Evolutionary conservation across 2,113 vertebrate genomes (phyloP).

Genomic region (human (Homo sapiens)): DNA sequence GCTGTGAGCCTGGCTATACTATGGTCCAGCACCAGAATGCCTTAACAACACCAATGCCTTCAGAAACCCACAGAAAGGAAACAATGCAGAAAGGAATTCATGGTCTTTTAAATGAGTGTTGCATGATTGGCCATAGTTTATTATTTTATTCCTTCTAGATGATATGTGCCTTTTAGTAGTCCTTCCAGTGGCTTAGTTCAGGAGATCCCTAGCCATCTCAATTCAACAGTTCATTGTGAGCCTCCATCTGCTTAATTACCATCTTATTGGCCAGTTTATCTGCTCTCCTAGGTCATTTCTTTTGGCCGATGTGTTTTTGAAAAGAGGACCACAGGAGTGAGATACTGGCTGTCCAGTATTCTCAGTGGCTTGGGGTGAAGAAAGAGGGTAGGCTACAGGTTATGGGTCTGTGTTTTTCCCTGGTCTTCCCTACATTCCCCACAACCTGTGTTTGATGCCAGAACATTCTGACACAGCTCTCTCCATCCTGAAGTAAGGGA

Average conservation of each 20-base stretch:
- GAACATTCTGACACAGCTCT: neutral
- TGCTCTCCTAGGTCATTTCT: neutral
- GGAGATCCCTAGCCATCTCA: neutral
- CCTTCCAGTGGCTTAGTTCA: neutral
- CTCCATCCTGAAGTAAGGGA: neutral
- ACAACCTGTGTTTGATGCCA: neutral
- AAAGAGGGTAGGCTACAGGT: neutral
- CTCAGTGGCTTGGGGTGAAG: neutral
- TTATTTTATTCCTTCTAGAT: conserved; percentile 33
- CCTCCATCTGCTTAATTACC: neutral
- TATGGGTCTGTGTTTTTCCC: neutral
- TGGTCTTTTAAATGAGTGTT: neutral
- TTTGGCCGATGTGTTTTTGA: neutral
- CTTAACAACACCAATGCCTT: neutral
- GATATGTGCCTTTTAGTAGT: conserved; percentile 38
- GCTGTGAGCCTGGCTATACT: neutral
- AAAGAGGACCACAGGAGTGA: neutral
- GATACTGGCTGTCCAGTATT: neutral
- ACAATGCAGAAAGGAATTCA: neutral
- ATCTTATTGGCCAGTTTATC: neutral
- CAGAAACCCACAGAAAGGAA: neutral
- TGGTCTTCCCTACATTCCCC: neutral
- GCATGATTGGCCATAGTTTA: neutral
- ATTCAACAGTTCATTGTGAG: neutral
- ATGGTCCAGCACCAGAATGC: too few relatives aligned